Percentiles rank a stretch among this genome's conserved stretches.
phyloP scores from a whole-genome alignment of 2,113 vertebrate species.

The Gopherus flavomarginatus region DNA sequence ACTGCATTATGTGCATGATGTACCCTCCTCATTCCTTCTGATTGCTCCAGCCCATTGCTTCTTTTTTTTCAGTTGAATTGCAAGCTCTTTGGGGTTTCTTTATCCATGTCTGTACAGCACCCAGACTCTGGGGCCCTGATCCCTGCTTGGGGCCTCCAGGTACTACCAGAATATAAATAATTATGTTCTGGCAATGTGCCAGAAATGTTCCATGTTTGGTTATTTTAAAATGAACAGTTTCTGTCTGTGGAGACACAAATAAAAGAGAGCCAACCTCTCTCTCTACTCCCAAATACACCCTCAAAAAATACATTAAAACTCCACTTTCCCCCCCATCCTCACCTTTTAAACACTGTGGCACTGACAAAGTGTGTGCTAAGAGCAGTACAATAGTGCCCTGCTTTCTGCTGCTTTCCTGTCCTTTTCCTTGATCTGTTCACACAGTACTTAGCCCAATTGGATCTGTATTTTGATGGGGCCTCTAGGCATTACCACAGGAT shows the following conservation, averaged over 20 bases:
- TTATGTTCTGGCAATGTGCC: neutral
- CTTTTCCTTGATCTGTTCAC: neutral
- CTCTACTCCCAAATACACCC: neutral
- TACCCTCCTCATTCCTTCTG: fast-evolving
- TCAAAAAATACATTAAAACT: slow-evolving; percentile 3
- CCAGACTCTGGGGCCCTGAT: neutral
- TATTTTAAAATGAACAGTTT: neutral
- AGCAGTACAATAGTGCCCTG: slow-evolving; percentile 40
- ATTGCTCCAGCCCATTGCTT: neutral
- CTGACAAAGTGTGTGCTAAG: slow-evolving; percentile 2
- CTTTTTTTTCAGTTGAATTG: neutral
- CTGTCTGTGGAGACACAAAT: neutral
- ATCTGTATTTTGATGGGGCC: neutral
- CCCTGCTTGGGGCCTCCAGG: neutral
- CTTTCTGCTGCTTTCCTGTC: slow-evolving; percentile 39
- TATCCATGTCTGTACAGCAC: neutral
- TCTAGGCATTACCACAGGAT: neutral
- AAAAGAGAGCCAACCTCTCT: neutral
- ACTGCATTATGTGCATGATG: neutral
- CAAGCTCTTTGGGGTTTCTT: too few relatives aligned
- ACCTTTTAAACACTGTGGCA: neutral
- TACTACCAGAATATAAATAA: neutral
- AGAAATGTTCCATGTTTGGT: neutral
- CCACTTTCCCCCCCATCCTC: neutral
- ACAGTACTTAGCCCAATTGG: fast-evolving